phyloP scores from a whole-genome alignment of 92 coral and sea anemone species.

The Nematostella vectensis region DNA sequence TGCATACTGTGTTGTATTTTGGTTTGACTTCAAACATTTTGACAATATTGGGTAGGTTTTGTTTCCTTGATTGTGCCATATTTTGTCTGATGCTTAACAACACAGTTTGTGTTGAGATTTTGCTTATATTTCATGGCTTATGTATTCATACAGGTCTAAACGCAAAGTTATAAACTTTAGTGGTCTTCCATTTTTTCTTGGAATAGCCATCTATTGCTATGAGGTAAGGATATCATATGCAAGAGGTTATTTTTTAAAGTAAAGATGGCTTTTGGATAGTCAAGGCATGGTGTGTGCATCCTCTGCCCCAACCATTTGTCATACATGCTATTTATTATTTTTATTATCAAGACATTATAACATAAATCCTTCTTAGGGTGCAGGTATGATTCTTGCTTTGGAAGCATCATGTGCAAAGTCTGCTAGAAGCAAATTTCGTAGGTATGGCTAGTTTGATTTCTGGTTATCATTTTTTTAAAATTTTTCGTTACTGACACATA shows the following conservation, averaged over 20 bases:
- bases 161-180: constrained; percentile 62
- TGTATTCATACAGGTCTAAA: constrained; percentile 43
- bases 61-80: not conserved
- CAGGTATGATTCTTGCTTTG: constrained; percentile 87
- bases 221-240: constrained; percentile 79
- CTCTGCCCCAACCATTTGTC: too few species aligned
- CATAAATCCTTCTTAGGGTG: constrained; percentile 70
- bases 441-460: constrained; percentile 45
- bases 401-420: constrained; percentile 91
- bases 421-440: constrained; percentile 67
- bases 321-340: too few species aligned
- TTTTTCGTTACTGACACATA: not conserved
- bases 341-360: too few species aligned
- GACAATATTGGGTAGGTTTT: constrained; percentile 74
- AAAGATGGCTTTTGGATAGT: too few species aligned
- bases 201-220: constrained; percentile 94
- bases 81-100: too few species aligned
- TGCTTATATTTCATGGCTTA: too few species aligned
- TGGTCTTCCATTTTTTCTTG: constrained; percentile 93
- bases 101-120: too few species aligned
- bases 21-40: constrained; percentile 98
- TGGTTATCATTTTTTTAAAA: not conserved
- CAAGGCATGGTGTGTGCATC: too few species aligned
- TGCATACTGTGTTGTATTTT: constrained; percentile 97
- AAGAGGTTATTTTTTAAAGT: too few species aligned